Conservation (phyloP, 2,113 vertebrate species). For the Chitala chitala region DNA sequence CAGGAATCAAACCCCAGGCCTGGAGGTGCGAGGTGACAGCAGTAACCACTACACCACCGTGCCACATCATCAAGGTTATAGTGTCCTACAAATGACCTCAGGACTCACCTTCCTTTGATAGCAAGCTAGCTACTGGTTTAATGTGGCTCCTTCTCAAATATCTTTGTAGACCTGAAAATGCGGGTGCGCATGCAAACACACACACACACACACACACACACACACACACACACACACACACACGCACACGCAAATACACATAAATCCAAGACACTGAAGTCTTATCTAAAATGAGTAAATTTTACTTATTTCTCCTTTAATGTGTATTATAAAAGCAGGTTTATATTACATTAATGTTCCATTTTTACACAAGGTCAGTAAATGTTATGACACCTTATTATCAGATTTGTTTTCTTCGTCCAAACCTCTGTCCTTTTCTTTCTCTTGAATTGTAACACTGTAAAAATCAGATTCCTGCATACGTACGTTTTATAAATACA, state of each 20-base stretch:
- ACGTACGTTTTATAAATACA: too few relatives aligned
- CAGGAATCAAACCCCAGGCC: too few relatives aligned
- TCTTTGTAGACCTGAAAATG: neutral
- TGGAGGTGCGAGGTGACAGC: too few relatives aligned
- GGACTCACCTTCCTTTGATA: too few relatives aligned
- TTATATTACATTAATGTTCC: slow-evolving; percentile 39
- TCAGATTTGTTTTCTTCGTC: neutral
- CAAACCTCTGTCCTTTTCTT: neutral
- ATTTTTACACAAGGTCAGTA: slow-evolving; percentile 36
- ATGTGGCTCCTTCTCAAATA: neutral
- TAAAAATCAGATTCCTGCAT: too few relatives aligned
- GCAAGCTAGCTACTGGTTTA: neutral
- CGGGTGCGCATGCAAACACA: too few relatives aligned
- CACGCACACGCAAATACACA: too few relatives aligned
- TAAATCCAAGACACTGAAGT: neutral
- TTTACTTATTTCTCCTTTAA: slow-evolving; percentile 11
- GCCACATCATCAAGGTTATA: too few relatives aligned
- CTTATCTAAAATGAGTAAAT: neutral
- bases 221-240: neutral
- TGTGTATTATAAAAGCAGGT: slow-evolving; percentile 24
- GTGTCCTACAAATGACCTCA: too few relatives aligned
- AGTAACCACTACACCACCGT: too few relatives aligned
- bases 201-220: neutral
- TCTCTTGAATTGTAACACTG: neutral
- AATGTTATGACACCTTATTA: neutral